A percentile compares a stretch with the other conserved stretches of the same genome.
Evolutionary conservation across 2,113 vertebrate genomes (phyloP).

Genomic region (Tor tambroides): DNA sequence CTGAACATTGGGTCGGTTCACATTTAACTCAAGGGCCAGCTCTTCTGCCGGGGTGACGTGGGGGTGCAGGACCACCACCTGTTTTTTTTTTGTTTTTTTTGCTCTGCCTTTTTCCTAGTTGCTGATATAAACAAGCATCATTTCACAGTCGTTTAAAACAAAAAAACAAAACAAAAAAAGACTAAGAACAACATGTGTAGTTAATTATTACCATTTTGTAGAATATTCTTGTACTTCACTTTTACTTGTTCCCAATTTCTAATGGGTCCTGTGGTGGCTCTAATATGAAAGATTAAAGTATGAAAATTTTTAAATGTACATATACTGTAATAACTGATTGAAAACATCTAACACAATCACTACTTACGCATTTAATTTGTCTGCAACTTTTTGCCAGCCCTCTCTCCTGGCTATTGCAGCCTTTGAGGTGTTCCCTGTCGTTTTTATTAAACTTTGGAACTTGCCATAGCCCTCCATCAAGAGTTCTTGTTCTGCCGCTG

Average conservation of each 20-base stretch:
- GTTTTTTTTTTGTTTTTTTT: too few relatives aligned
- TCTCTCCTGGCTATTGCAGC: background rate
- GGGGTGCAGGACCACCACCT: too few relatives aligned
- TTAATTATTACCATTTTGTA: background rate
- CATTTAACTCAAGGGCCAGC: too few relatives aligned
- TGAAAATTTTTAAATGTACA: background rate
- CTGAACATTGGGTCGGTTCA: too few relatives aligned
- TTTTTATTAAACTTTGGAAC: background rate
- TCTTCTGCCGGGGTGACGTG: too few relatives aligned
- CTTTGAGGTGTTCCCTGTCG: background rate
- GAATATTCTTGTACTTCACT: background rate
- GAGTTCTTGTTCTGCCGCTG: background rate
- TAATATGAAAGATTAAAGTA: background rate
- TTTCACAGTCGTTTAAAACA: too few relatives aligned
- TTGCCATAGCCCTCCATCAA: background rate
- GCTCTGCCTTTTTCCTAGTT: too few relatives aligned
- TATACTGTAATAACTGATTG: background rate
- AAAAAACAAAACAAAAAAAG: too few relatives aligned
- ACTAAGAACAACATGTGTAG: too few relatives aligned
- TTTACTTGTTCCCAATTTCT: background rate
- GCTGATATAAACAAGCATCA: too few relatives aligned
- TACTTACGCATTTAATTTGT: background rate
- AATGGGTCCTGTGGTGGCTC: background rate
- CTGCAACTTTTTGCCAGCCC: background rate
- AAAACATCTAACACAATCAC: background rate